These are phyloP conservation scores for Pocillopora meandrina DNA, from an alignment of 92 coral and sea anemone species.

Conservation along the genomic window DNA sequence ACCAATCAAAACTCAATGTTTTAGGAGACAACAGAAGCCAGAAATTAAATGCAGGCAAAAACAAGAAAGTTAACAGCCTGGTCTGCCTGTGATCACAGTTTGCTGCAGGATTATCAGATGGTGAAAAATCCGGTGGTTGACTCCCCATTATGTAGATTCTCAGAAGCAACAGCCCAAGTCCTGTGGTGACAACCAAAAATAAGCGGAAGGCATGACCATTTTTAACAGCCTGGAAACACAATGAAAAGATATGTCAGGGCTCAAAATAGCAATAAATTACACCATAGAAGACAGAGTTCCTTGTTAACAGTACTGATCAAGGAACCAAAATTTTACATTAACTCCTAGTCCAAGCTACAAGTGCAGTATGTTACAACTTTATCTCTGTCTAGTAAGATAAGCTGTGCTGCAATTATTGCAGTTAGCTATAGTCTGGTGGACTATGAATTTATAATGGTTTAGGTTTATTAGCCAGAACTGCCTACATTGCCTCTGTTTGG, in stretches of 20 bases:
- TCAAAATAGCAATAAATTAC: no score
- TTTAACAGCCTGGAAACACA: constrained; percentile 58
- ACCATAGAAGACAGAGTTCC: no score
- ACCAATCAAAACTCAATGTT: constrained; percentile 96
- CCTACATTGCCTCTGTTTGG: no score
- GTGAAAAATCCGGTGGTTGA: constrained; percentile 87
- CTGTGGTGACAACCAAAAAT: constrained; percentile 55
- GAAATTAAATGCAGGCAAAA: constrained; percentile 84
- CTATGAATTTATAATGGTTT: no score
- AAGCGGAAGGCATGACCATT: constrained; percentile 68
- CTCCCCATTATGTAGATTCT: constrained; percentile 88
- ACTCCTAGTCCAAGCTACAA: no score
- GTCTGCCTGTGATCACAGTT: constrained; percentile 74
- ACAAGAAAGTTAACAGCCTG: constrained; percentile 80
- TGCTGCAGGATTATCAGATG: constrained; percentile 95
- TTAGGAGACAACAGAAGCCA: constrained; percentile 95
- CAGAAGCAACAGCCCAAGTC: constrained; percentile 49
- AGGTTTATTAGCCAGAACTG: no score
- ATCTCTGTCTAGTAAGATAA: no score
- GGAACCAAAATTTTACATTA: no score
- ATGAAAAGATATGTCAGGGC: not conserved
- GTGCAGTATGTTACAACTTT: no score
- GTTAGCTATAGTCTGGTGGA: no score
- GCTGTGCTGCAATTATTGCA: no score
- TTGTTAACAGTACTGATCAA: no score